These are phyloP conservation scores for Glomeris maerens DNA, from an alignment of 1,140 invertebrate genomes.

Conservation along the genomic window DNA sequence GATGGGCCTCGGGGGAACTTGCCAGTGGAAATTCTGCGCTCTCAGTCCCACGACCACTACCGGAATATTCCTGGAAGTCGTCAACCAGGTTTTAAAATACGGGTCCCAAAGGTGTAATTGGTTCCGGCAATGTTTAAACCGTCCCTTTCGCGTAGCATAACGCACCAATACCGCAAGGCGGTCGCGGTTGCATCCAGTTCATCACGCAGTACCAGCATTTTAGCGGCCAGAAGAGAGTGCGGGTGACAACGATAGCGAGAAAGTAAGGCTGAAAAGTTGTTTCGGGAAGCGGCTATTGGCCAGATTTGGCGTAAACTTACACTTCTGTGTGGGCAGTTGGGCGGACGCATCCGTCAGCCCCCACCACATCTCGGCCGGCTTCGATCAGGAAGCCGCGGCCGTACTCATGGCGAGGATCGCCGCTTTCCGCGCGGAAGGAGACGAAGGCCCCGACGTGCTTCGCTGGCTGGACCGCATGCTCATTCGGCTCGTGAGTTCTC, in stretches of 20 bases:
- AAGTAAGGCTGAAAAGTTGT: conserved; percentile 67
- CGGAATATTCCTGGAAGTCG: conserved; percentile 93
- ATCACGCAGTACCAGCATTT: conserved; percentile 98
- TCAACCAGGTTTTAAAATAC: conserved; percentile 50
- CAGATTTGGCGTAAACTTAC: no score
- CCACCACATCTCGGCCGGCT: conserved; percentile 59
- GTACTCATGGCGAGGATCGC: conserved; percentile 94
- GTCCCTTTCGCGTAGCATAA: conserved; percentile 48
- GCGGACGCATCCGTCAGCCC: conserved; percentile 39
- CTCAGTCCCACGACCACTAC: conserved; percentile 83
- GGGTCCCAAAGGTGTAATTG: no score
- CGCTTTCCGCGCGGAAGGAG: conserved; percentile 83
- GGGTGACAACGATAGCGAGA: conserved; percentile 91
- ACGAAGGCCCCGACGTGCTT: conserved; percentile 91
- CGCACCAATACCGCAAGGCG: conserved; percentile 86
- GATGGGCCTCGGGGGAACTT: conserved; percentile 91
- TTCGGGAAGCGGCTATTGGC: no score
- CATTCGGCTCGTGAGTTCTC: conserved; percentile 72
- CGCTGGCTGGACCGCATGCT: conserved; percentile 97
- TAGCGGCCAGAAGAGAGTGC: conserved; percentile 82
- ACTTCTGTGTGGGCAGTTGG: conserved; percentile 32
- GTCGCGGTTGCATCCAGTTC: conserved; percentile 91
- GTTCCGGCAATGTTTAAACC: conserved; percentile 6
- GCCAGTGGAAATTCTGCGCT: conserved; percentile 96
- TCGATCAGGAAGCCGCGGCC: conserved; percentile 94